Conservation (phyloP, 1,140 invertebrate species). For the Scaptomyza hsui region DNA sequence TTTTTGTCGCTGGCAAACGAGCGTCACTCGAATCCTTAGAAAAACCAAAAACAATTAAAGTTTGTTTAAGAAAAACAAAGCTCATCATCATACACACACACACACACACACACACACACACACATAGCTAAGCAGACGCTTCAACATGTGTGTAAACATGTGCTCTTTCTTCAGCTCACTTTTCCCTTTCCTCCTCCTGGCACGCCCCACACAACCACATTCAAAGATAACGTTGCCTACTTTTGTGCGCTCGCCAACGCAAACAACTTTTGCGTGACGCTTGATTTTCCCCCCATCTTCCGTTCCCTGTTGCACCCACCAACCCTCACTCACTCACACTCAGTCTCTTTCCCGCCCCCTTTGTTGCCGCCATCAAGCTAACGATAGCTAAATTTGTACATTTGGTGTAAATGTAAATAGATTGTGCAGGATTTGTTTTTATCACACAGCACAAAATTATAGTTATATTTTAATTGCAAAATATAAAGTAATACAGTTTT, state of each 20-base stretch:
- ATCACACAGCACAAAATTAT: neutral
- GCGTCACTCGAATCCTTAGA: constrained; percentile 75
- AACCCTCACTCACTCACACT: neutral
- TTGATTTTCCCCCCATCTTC: constrained; percentile 42
- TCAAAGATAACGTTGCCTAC: constrained; percentile 75
- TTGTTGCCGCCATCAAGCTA: constrained; percentile 21
- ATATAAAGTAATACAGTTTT: too few relatives aligned
- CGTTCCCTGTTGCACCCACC: constrained; percentile 1
- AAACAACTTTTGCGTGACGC: constrained; percentile 77
- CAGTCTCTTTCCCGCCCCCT: neutral
- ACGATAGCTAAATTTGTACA: constrained; percentile 82
- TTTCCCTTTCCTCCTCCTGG: neutral
- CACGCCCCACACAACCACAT: constrained; percentile 14
- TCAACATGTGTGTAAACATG: constrained; percentile 65
- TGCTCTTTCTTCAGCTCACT: constrained; percentile 29
- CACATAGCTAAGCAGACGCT: constrained; percentile 20
- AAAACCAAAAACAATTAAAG: constrained; percentile 82
- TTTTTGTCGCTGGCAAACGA: constrained; percentile 44
- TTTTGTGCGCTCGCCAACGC: constrained; percentile 77
- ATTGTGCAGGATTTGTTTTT: constrained; percentile 58
- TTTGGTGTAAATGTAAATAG: constrained; percentile 82
- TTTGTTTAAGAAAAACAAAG: constrained; percentile 81
- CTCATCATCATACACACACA: constrained; percentile 57
- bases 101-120: constrained; percentile 28
- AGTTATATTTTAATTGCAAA: neutral